These are phyloP conservation scores for Miniopterus natalensis DNA, from an alignment of 2,113 vertebrate species.

Conservation along the genomic window DNA sequence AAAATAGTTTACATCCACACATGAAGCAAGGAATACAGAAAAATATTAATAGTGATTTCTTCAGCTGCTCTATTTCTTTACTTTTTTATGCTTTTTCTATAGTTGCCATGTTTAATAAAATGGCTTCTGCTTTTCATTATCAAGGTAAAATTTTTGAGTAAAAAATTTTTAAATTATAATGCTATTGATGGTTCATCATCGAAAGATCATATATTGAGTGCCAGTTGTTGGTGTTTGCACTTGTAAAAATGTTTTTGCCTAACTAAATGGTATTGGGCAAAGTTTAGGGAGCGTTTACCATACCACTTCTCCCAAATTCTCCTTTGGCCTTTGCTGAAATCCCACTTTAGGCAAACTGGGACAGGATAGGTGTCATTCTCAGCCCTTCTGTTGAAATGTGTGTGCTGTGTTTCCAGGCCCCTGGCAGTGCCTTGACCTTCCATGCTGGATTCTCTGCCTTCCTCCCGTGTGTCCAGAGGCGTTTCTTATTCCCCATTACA, in stretches of 20 bases:
- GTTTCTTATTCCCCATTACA: background rate
- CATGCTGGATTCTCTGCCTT: background rate
- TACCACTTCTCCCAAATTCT: background rate
- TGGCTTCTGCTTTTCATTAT: background rate
- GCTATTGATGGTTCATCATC: background rate
- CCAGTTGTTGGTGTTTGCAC: background rate
- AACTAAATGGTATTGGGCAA: background rate
- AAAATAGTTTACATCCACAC: background rate
- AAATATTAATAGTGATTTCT: background rate
- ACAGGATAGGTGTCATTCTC: background rate
- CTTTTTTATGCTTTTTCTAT: background rate
- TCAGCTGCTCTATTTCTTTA: background rate
- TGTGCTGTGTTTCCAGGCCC: background rate
- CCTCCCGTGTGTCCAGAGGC: background rate
- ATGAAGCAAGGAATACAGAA: background rate
- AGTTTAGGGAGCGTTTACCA: background rate
- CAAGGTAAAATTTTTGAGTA: background rate
- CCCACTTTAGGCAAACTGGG: background rate
- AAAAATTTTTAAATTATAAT: background rate
- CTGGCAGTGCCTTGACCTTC: background rate
- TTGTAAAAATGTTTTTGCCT: background rate
- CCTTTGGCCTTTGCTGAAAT: background rate
- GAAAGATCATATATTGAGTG: background rate
- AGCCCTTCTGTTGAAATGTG: background rate
- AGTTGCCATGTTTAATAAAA: slow-evolving; percentile 20